A percentile compares a stretch with the other conserved stretches of the same genome.
Evolutionary conservation across 2,888 invertebrate species (phyloP).

Genomic region (Gnatocerus cornutus): DNA sequence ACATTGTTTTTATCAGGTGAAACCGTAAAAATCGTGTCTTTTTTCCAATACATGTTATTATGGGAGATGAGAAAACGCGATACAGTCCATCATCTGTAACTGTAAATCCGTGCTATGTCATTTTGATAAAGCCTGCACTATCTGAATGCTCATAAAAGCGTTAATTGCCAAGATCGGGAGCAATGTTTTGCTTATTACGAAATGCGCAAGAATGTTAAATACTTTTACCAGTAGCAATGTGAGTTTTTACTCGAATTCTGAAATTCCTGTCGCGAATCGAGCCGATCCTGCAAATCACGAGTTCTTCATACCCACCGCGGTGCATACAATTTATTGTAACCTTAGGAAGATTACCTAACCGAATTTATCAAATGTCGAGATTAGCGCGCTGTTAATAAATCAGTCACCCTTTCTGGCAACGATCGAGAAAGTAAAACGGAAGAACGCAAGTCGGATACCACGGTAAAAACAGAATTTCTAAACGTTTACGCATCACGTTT

Average conservation of each 20-base stretch:
- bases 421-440: slow-evolving; percentile 26
- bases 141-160: not conserved
- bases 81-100: not conserved
- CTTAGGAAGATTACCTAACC: slow-evolving; percentile 14
- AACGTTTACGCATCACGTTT: slow-evolving; percentile 14
- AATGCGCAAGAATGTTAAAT: slow-evolving; percentile 2
- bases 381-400: slow-evolving; percentile 9
- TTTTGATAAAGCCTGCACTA: not conserved
- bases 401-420: slow-evolving; percentile 12
- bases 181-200: slow-evolving; percentile 18
- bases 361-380: slow-evolving; percentile 27
- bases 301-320: slow-evolving; percentile 2
- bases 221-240: slow-evolving; percentile 14
- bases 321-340: slow-evolving; percentile 6
- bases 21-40: slow-evolving; percentile 19
- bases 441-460: slow-evolving; percentile 10
- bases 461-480: slow-evolving; percentile 17
- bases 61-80: not conserved
- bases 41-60: slow-evolving; percentile 2
- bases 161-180: slow-evolving; percentile 7
- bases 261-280: not conserved
- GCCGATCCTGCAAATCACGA: not conserved
- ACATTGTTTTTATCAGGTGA: slow-evolving; percentile 22
- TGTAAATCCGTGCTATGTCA: not conserved
- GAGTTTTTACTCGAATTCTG: slow-evolving; percentile 8